phyloP scores from a whole-genome alignment of 2,888 invertebrate species.

The Drosophila percnosoma region DNA sequence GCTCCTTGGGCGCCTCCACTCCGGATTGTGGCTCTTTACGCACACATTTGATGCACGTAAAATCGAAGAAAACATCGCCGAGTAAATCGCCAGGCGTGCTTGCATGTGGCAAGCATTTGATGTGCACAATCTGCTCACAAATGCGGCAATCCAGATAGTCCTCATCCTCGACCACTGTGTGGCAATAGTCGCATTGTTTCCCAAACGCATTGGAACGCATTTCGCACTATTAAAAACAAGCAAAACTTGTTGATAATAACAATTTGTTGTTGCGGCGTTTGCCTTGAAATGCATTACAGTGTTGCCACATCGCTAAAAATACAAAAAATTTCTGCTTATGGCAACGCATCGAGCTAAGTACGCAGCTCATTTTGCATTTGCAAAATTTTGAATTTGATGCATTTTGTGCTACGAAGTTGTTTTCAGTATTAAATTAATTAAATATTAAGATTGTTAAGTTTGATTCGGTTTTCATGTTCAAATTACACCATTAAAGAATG shows the following conservation, averaged over 20 bases:
- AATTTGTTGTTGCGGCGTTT: slow-evolving; percentile 29
- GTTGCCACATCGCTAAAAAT: slow-evolving; percentile 40
- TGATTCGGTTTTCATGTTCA: background rate
- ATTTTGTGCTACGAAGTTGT: background rate
- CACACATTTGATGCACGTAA: slow-evolving; percentile 89
- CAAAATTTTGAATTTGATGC: background rate
- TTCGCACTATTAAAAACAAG: slow-evolving; percentile 22
- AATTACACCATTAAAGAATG: background rate
- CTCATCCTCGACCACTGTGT: slow-evolving; percentile 70
- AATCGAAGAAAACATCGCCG: slow-evolving; percentile 91
- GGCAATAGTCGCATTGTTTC: slow-evolving; percentile 58
- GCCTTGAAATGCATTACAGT: slow-evolving; percentile 12
- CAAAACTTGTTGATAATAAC: slow-evolving; percentile 28
- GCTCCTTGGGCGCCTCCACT: slow-evolving; percentile 86
- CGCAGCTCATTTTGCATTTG: slow-evolving; percentile 1
- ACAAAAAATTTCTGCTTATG: slow-evolving; percentile 12
- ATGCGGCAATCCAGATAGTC: slow-evolving; percentile 87
- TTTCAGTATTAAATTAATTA: background rate
- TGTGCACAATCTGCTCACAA: slow-evolving; percentile 88
- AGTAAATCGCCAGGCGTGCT: slow-evolving; percentile 89
- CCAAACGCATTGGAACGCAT: slow-evolving; percentile 12
- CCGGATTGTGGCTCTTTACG: slow-evolving; percentile 51
- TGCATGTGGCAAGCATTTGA: slow-evolving; percentile 88
- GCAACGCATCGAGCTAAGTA: background rate
- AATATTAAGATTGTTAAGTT: background rate